Conservation (phyloP, 2,797 vertebrate genomes). For the Myioborus melanocephalus region DNA sequence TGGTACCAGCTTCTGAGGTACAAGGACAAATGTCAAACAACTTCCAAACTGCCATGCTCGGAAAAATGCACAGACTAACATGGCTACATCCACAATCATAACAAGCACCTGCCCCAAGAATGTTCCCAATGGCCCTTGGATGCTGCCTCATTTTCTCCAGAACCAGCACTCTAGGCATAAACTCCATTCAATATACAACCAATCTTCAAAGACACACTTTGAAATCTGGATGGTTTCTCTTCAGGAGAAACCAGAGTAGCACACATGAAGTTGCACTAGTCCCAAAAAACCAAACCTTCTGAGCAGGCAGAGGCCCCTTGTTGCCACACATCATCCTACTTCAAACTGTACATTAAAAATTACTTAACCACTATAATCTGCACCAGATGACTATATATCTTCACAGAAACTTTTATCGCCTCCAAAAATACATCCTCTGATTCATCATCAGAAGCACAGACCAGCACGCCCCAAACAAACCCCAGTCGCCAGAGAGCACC, state of each 20-base stretch:
- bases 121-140: not conserved
- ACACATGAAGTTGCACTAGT: not conserved
- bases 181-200: not conserved
- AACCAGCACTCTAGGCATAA: not conserved
- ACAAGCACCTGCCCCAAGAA: not conserved
- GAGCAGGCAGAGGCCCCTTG: not conserved
- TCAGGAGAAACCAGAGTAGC: not conserved
- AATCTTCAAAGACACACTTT: not conserved
- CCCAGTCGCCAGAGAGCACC: not conserved
- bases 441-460: not conserved
- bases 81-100: not conserved
- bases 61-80: not conserved
- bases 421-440: not conserved
- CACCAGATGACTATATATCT: not conserved
- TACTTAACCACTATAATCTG: not conserved
- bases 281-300: not conserved
- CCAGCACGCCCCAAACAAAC: not conserved
- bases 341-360: not conserved
- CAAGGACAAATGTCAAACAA: not conserved
- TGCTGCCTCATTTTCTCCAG: not conserved
- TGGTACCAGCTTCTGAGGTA: not conserved
- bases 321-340: not conserved
- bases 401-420: not conserved
- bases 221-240: not conserved
- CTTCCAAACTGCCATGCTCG: not conserved